Evolutionary conservation across 2,797 vertebrate species (phyloP), one percentile per base, ranked within the genome.

Genomic region (Ciconia nigra): DNA sequence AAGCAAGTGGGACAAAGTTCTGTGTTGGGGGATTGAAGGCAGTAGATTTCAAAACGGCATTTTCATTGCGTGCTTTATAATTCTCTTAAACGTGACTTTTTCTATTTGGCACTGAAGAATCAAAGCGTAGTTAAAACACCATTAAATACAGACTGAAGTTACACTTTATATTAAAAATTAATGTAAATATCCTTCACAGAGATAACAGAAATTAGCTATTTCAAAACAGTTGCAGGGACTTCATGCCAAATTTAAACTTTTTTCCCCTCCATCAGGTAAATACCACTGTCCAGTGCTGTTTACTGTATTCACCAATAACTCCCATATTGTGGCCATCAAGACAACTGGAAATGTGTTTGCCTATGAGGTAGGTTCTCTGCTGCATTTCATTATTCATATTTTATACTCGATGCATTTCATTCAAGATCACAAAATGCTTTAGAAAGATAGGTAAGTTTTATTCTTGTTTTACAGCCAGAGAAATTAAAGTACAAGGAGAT

Each of bases 211-310:
- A 54, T 47, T 1, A 62, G 7, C 7, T 85, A 3, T 92, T 85
- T 83, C 47, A 19, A 47, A 90, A 42, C 20, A 91, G 17, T 52
- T 52, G 6, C 12, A 37, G 18, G n/a, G 57, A 46, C 13, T 72
- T 77, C 39, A 39, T 81, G 46, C 37, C 33, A 58, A 80, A 71
- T 69, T 55, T 72, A 25, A 77, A 14, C 21, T 33, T 41, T 58
- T 81, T 72, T 41, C 7, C 21, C n/a, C 37, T 73, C 15, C 33
- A 11, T 69, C 90, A 99, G 99, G 99, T 73, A 99, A 99, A 96
- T 99, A 99, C 95, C 99, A 99, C 98, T 99, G 99, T 90, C 99
- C 99, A 0, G 99, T 99, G 82, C 98, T 99, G 22, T 99, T 99
- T 98, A 99, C 98, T 3, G 98, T 99, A 55, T 99, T 99, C 98